These are phyloP conservation scores for Neofelis nebulosa DNA, from an alignment of 2,113 vertebrate genomes.

Conservation along the genomic window DNA sequence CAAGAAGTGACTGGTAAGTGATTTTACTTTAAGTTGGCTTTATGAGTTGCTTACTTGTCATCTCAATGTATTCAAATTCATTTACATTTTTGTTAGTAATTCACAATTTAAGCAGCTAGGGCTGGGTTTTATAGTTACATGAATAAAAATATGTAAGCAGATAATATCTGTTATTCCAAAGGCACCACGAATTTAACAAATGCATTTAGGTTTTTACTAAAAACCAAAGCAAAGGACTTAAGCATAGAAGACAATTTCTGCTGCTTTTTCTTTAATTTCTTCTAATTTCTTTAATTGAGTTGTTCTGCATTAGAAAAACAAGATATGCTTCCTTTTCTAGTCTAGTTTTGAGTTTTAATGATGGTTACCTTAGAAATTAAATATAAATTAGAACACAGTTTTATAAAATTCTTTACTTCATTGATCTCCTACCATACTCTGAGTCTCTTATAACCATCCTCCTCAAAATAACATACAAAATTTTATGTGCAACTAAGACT, in stretches of 20 bases:
- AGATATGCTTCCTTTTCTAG: background rate
- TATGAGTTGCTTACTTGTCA: background rate
- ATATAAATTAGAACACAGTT: background rate
- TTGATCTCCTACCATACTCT: background rate
- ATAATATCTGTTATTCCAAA: background rate
- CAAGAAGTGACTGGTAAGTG: conserved; percentile 88
- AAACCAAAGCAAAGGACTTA: background rate
- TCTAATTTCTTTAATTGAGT: background rate
- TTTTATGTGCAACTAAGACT: background rate
- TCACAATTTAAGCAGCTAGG: conserved; percentile 15
- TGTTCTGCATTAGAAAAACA: background rate
- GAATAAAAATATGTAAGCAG: conserved; percentile 15
- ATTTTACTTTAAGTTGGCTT: background rate
- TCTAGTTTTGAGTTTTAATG: conserved; percentile 46
- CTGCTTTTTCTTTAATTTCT: background rate
- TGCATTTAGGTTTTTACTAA: conserved; percentile 29
- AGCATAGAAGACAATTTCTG: background rate
- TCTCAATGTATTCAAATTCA: background rate
- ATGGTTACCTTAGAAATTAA: conserved; percentile 42
- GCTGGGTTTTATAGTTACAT: background rate
- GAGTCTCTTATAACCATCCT: background rate
- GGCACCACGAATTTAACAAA: background rate
- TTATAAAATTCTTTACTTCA: background rate
- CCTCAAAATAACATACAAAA: background rate
- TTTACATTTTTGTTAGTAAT: background rate